Evolutionary conservation across 2,113 vertebrate genomes (phyloP).

Genomic region (Erinaceus europaeus): DNA sequence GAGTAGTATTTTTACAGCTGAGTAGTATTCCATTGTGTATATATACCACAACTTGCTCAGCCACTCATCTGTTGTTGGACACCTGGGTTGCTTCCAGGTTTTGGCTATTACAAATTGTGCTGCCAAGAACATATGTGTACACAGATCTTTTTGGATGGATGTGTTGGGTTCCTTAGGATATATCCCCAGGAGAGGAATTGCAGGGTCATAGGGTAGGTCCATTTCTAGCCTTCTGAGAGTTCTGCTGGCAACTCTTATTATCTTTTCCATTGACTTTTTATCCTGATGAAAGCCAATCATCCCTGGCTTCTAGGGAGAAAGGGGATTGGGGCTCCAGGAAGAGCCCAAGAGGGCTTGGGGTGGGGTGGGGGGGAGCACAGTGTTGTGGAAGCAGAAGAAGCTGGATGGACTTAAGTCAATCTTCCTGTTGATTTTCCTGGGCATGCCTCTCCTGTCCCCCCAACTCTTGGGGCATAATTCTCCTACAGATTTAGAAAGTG

Average conservation of each 20-base stretch:
- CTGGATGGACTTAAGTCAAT: not conserved
- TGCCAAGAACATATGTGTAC: too few relatives aligned
- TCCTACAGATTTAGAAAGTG: not conserved
- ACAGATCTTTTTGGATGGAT: too few relatives aligned
- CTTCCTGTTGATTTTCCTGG: not conserved
- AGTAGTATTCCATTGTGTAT: too few relatives aligned
- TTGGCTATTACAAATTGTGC: too few relatives aligned
- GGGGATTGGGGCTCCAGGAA: not conserved
- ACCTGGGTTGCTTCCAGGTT: too few relatives aligned
- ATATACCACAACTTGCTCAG: too few relatives aligned
- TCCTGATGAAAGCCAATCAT: not conserved
- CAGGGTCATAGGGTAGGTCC: too few relatives aligned
- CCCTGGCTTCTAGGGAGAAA: not conserved
- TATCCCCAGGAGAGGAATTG: too few relatives aligned
- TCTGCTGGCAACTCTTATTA: not conserved
- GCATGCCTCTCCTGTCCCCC: not conserved
- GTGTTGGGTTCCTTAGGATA: too few relatives aligned
- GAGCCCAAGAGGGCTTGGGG: not conserved
- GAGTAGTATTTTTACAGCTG: too few relatives aligned
- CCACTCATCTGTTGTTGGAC: too few relatives aligned
- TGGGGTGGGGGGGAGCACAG: not conserved
- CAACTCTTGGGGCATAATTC: not conserved
- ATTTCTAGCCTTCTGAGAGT: too few relatives aligned
- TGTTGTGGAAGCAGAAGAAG: not conserved
- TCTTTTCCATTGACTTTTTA: not conserved